phyloP scores from a whole-genome alignment of 2,888 invertebrate species.

The Latrodectus elegans region DNA sequence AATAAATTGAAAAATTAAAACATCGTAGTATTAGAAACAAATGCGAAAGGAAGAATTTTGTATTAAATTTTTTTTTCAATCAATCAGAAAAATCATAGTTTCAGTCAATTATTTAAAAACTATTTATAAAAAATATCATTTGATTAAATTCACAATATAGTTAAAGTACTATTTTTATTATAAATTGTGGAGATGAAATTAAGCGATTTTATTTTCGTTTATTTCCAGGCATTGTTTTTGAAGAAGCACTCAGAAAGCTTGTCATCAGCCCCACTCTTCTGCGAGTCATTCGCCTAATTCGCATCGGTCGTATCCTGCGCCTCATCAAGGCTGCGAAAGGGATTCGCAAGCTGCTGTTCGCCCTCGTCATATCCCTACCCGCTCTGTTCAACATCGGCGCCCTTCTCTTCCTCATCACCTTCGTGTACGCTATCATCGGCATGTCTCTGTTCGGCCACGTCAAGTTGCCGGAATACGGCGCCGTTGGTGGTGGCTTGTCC shows the following conservation, averaged over 20 bases:
- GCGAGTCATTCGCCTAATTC: slow-evolving; percentile 97
- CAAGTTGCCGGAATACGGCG: slow-evolving; percentile 81
- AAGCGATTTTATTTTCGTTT: no score
- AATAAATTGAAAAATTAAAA: no score
- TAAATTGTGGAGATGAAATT: no score
- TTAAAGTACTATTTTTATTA: no score
- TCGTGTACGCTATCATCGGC: slow-evolving; percentile 99
- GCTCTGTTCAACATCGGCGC: slow-evolving; percentile 99
- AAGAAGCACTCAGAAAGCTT: slow-evolving; percentile 96
- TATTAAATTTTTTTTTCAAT: no score
- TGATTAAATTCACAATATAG: no score
- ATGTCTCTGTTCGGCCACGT: slow-evolving; percentile 99
- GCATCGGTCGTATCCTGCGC: slow-evolving; percentile 97
- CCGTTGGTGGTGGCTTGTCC: slow-evolving; percentile 85
- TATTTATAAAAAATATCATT: no score
- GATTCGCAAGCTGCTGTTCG: slow-evolving; percentile 96
- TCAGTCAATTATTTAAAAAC: no score
- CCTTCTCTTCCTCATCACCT: slow-evolving; percentile 97
- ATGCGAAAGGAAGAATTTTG: no score
- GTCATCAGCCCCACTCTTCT: slow-evolving; percentile 98
- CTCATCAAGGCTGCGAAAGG: slow-evolving; percentile 99
- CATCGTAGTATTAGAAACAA: no score
- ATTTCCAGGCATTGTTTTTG: slow-evolving; percentile 90
- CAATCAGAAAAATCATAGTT: no score
- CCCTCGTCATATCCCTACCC: slow-evolving; percentile 98